Percentiles rank a stretch among this genome's conserved stretches.
These are phyloP conservation scores for Phylloscopus trochiloides DNA, from an alignment of 2,113 vertebrate species.

Conservation along the genomic window DNA sequence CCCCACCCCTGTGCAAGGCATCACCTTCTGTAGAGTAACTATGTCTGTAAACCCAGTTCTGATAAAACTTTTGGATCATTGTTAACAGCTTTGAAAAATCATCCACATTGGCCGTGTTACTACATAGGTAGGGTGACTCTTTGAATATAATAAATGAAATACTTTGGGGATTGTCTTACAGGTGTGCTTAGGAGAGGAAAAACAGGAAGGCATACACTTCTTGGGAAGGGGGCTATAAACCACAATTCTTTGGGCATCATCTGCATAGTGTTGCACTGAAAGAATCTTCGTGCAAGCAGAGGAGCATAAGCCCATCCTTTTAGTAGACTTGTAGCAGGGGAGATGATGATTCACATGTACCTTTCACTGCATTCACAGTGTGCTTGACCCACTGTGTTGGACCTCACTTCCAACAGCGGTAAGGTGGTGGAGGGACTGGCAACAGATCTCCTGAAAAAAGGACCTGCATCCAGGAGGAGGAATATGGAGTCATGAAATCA, in stretches of 20 bases:
- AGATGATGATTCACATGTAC: not conserved
- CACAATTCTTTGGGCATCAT: not conserved
- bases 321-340: not conserved
- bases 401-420: not conserved
- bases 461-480: not conserved
- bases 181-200: not conserved
- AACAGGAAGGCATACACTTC: rapidly evolving
- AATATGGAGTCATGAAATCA: not conserved
- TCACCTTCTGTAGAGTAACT: not conserved
- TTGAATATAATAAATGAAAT: not conserved
- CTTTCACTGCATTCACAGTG: not conserved
- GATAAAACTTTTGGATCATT: not conserved
- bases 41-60: not conserved
- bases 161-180: not conserved
- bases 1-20: not conserved
- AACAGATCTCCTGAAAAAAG: not conserved
- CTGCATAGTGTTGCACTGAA: not conserved
- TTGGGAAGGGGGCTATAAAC: not conserved
- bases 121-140: not conserved
- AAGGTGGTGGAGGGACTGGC: not conserved
- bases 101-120: not conserved
- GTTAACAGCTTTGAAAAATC: not conserved
- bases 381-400: not conserved
- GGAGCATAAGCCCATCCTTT: not conserved
- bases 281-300: not conserved